Evolutionary conservation across 1,140 invertebrate genomes (phyloP), one percentile per base, ranked within the genome.

Genomic region (Kradibia gibbosae): DNA sequence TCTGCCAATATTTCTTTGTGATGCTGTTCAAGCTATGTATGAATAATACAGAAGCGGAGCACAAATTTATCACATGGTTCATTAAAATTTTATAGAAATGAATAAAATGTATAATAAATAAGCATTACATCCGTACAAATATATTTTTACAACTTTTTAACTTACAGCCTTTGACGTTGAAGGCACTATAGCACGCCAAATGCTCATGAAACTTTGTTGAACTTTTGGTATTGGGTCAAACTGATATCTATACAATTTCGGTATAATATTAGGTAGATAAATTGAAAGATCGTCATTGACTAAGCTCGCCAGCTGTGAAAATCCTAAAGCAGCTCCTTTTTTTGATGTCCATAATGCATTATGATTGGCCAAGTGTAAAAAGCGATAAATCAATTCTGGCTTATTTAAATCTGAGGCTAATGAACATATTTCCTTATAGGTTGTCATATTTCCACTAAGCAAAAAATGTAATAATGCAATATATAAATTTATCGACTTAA

Each of bases 301-400:
- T 85, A 95, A 93, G 67, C 94, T 92, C 0, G 96, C 95, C 70
- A 98, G 96, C 0, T 95, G 95, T 60, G 96, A 95, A 89, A 98
- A 96, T 3, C 97, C 97, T 92, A 98, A 98, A 0, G 97, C 97
- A 53, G 97, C 97, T 45, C 97, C 97, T 93, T 95, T 94, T 91
- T 97, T 97, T 1, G 97, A 97, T 86, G 97, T 98, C 97, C 97
- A 99, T 34, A 96, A 93, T 7, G 96, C 95, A 92, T 98, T 97
- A 86, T 98, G 96, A 92, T 98, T 98, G 7, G 97, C 97, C 78
- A 99, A 91, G 89, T 98, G 95, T 95, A 99, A 96, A 88, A 99
- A 99, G 90, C 97, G 96, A 90, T 99, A 99, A 81, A 98, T 94
- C 62, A 99, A 93, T 89, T 99, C 97, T 0, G 98, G 98, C 88